A percentile compares a stretch with the other conserved stretches of the same genome.
These are phyloP conservation scores for Adineta ricciae DNA, from an alignment of 2,888 invertebrate species.

Conservation along the genomic window DNA sequence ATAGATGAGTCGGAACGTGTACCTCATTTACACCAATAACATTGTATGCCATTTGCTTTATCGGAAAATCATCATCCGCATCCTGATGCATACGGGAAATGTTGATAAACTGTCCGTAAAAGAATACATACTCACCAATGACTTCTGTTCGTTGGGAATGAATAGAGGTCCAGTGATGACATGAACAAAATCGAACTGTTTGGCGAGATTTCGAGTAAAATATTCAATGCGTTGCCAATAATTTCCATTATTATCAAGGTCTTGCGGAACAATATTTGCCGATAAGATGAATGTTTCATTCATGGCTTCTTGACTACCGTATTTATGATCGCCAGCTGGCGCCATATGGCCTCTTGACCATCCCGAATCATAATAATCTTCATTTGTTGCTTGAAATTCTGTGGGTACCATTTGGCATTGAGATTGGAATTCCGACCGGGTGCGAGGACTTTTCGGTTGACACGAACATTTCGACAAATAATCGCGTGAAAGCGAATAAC, in stretches of 20 bases:
- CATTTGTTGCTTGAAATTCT: constrained; percentile 40
- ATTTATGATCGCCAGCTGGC: constrained; percentile 45
- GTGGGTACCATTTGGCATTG: constrained; percentile 34
- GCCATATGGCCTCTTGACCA: constrained; percentile 49
- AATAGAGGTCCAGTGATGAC: no score
- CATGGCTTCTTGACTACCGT: constrained; percentile 42
- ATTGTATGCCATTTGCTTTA: constrained; percentile 35
- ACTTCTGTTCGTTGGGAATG: no score
- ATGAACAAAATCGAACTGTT: constrained; percentile 32
- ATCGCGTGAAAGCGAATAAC: no score
- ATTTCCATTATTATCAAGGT: constrained; percentile 42
- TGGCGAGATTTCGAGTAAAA: constrained; percentile 44
- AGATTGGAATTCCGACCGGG: no score
- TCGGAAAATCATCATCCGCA: constrained; percentile 34
- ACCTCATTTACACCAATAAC: constrained; percentile 44
- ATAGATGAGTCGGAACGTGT: constrained; percentile 47
- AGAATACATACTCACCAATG: no score
- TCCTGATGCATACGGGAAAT: no score
- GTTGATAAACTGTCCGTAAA: no score
- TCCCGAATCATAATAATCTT: constrained; percentile 43
- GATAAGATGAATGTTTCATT: constrained; percentile 44
- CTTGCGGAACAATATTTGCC: constrained; percentile 46
- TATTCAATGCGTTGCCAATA: constrained; percentile 48
- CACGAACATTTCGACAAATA: no score
- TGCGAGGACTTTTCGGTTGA: no score